Evolutionary conservation across 2,113 vertebrate genomes (phyloP).

Genomic region (Nestor notabilis): DNA sequence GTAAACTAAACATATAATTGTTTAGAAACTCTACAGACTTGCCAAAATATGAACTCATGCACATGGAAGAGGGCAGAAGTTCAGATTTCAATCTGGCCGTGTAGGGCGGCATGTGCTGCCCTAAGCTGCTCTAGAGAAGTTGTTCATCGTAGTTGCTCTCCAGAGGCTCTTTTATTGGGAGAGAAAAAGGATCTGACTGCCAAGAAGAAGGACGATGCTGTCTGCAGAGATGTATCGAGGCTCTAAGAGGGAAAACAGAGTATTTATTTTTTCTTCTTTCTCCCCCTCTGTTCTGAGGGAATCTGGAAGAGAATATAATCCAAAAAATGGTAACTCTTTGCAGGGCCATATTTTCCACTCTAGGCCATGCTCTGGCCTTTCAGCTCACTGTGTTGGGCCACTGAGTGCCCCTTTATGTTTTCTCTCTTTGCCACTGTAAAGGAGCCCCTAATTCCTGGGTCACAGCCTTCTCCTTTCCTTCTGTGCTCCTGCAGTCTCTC

Average conservation of each 20-base stretch:
- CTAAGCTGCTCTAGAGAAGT: conserved; percentile 21
- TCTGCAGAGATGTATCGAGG: background rate
- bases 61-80: conserved; percentile 31
- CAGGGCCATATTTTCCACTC: background rate
- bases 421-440: background rate
- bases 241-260: conserved; percentile 17
- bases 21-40: conserved; percentile 38
- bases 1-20: conserved; percentile 57
- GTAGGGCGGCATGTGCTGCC: conserved; percentile 36
- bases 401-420: background rate
- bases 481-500: background rate
- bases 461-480: background rate
- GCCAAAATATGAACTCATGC: conserved; percentile 62
- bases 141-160: conserved; percentile 48
- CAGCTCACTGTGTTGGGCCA: background rate
- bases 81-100: conserved; percentile 54
- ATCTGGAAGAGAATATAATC: background rate
- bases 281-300: background rate
- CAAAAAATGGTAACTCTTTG: background rate
- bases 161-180: conserved; percentile 54
- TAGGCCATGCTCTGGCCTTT: background rate
- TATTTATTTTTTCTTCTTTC: background rate
- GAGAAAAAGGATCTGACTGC: conserved; percentile 51
- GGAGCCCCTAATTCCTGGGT: background rate
- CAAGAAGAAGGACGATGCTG: conserved; percentile 4